phyloP scores from a whole-genome alignment of 2,113 vertebrate species.

The Periophthalmus modestus region DNA sequence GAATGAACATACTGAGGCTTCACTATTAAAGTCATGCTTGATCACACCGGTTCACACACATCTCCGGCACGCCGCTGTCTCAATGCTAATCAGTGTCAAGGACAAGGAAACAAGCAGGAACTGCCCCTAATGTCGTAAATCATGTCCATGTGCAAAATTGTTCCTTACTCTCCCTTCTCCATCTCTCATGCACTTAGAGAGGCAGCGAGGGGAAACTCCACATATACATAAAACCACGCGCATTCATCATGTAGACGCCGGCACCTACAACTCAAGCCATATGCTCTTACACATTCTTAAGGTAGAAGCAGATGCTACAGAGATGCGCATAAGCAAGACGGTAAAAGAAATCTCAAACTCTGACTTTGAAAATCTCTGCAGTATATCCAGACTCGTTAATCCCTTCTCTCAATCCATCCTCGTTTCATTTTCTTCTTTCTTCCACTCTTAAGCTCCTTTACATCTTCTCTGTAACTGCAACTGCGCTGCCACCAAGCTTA shows the following conservation, averaged over 20 bases:
- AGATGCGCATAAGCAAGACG: conserved; percentile 16
- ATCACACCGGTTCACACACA: neutral
- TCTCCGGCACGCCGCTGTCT: conserved; percentile 8
- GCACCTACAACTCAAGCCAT: neutral
- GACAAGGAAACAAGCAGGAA: conserved; percentile 39
- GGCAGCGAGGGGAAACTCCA: conserved; percentile 25
- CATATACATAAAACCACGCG: conserved; percentile 16
- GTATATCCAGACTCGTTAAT: conserved; percentile 53
- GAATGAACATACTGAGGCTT: conserved; percentile 10
- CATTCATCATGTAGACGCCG: conserved; percentile 20
- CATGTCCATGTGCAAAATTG: conserved; percentile 27
- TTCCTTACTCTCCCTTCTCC: conserved; percentile 31
- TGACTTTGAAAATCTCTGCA: conserved; percentile 50
- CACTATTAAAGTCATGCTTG: conserved; percentile 1
- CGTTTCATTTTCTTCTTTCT: conserved; percentile 37
- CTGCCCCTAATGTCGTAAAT: conserved; percentile 36
- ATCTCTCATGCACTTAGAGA: conserved; percentile 23
- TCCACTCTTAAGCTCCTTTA: conserved; percentile 10
- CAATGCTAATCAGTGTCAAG: conserved; percentile 44
- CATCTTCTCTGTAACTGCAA: conserved; percentile 33
- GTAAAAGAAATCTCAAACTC: conserved; percentile 39
- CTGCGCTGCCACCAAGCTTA: conserved; percentile 29
- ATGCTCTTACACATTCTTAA: conserved; percentile 1
- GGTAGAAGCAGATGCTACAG: conserved; percentile 25
- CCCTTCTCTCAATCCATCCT: conserved; percentile 49